Evolutionary conservation across 2,113 vertebrate species (phyloP).

Genomic region (Zosterops pallidus): DNA sequence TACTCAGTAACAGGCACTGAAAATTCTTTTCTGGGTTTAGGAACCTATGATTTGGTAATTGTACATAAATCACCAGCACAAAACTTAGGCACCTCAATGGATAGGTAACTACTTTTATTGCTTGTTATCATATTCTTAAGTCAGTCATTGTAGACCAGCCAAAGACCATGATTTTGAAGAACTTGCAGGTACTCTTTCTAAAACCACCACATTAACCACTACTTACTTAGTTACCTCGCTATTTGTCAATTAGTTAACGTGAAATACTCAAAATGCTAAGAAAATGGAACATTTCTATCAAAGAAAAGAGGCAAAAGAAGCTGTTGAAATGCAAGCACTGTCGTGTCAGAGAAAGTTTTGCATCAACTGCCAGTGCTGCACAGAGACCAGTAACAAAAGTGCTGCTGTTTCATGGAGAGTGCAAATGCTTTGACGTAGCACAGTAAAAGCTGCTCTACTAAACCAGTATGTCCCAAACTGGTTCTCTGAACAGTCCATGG

Average conservation of each 20-base stretch:
- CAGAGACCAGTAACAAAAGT: not conserved
- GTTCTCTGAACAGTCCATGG: not conserved
- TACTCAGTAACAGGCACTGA: not conserved
- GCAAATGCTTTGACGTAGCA: not conserved
- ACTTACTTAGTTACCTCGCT: not conserved
- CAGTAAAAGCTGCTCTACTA: not conserved
- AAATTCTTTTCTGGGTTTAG: not conserved
- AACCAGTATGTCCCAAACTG: not conserved
- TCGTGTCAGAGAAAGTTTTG: not conserved
- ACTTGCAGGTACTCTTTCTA: not conserved
- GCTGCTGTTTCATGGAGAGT: fast-evolving
- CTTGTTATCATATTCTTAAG: not conserved
- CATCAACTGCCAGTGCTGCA: not conserved
- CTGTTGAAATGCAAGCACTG: not conserved
- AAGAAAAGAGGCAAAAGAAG: not conserved
- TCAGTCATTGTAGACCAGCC: not conserved
- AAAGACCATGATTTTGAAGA: not conserved
- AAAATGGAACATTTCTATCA: not conserved
- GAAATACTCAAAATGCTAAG: not conserved
- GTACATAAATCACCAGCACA: not conserved
- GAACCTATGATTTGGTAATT: not conserved
- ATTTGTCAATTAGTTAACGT: not conserved
- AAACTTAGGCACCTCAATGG: not conserved
- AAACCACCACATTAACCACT: not conserved
- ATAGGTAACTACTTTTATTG: not conserved